Evolutionary conservation across 35 echinoderm and acorn worm species (phyloP).

Genomic region (Ophioderma brevispina): DNA sequence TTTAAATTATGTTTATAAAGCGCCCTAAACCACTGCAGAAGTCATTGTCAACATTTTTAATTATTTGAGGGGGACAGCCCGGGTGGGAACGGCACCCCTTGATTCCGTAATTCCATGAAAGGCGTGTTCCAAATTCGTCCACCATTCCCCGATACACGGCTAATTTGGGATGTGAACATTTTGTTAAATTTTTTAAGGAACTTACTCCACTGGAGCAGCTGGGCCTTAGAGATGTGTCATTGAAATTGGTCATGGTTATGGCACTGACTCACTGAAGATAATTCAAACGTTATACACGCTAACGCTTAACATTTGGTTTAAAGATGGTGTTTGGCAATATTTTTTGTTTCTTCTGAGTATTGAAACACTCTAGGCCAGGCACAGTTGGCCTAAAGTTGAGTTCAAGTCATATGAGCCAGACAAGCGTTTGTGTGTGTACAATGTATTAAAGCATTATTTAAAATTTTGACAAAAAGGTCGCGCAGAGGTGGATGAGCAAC

Average conservation of each 20-base stretch:
- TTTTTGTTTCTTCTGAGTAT: too few relatives aligned
- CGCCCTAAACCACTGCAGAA: slow-evolving; percentile 35
- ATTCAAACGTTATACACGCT: slow-evolving; percentile 20
- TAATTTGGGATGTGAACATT: slow-evolving; percentile 9
- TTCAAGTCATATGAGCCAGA: neutral
- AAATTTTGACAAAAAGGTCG: neutral
- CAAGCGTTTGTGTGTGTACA: neutral
- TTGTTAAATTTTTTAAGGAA: slow-evolving; percentile 39
- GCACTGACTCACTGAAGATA: slow-evolving; percentile 39
- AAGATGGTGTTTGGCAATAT: neutral
- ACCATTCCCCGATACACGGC: neutral
- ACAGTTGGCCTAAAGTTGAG: neutral
- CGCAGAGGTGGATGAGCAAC: neutral
- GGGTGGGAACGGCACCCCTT: slow-evolving; percentile 27
- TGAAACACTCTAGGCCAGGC: slow-evolving; percentile 33
- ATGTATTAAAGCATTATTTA: neutral
- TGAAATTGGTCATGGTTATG: slow-evolving; percentile 41
- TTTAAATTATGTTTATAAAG: slow-evolving; percentile 39
- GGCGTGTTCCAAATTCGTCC: slow-evolving; percentile 39
- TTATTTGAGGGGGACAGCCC: neutral
- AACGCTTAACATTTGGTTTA: neutral
- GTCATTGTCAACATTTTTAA: neutral
- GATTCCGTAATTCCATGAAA: slow-evolving; percentile 48
- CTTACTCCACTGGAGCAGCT: slow-evolving; percentile 7
- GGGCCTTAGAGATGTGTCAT: slow-evolving; percentile 39